Conservation (phyloP, 2,113 vertebrate species). For the Engystomops pustulosus region DNA sequence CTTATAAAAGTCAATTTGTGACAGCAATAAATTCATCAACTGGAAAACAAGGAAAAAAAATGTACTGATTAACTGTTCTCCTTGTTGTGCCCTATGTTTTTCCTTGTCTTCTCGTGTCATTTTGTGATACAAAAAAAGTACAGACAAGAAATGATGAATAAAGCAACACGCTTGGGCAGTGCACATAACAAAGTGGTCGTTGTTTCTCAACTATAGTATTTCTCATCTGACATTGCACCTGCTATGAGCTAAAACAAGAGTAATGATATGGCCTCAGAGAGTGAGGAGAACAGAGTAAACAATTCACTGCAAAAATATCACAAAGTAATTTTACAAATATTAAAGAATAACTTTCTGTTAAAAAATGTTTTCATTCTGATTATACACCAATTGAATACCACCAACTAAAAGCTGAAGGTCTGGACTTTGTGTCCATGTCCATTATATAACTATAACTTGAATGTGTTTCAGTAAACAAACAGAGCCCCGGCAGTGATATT, state of each 20-base stretch:
- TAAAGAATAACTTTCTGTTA: background rate
- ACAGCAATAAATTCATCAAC: slow-evolving; percentile 33
- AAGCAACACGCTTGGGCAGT: background rate
- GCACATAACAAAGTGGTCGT: slow-evolving; percentile 1
- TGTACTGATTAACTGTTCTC: slow-evolving; percentile 42
- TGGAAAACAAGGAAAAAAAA: slow-evolving; percentile 34
- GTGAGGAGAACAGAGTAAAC: background rate
- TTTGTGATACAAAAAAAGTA: background rate
- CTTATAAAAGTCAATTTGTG: slow-evolving; percentile 28
- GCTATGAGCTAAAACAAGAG: background rate
- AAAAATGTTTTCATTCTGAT: too few species aligned
- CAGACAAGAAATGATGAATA: slow-evolving; percentile 13
- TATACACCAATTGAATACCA: too few species aligned
- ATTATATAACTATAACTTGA: too few species aligned
- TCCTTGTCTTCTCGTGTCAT: slow-evolving; percentile 1
- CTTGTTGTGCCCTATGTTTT: slow-evolving; percentile 42
- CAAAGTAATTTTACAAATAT: background rate
- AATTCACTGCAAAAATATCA: background rate
- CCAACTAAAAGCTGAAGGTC: too few species aligned
- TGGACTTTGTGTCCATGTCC: too few species aligned
- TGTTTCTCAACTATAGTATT: background rate
- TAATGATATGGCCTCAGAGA: background rate
- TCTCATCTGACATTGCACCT: background rate
- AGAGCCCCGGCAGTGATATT: too few species aligned
- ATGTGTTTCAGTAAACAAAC: too few species aligned